phyloP scores from a whole-genome alignment of 2,888 invertebrate genomes.

The Schizotus pectinicornis region DNA sequence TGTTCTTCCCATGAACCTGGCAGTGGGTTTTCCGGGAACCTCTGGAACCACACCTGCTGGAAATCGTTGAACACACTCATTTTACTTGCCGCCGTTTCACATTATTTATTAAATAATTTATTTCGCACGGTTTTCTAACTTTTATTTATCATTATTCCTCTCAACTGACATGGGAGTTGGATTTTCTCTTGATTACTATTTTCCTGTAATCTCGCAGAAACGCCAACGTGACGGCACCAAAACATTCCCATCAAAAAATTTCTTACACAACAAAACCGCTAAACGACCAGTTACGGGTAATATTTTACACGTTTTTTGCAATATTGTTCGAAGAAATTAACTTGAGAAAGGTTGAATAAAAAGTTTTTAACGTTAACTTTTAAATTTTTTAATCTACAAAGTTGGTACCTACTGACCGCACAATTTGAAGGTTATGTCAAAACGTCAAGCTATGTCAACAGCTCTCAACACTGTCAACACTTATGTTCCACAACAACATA shows the following conservation, averaged over 20 bases:
- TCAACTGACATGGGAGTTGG: constrained; percentile 13
- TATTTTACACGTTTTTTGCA: too few relatives aligned
- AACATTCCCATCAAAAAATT: too few relatives aligned
- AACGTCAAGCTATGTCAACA: constrained; percentile 1
- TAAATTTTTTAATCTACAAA: background rate
- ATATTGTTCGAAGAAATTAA: too few relatives aligned
- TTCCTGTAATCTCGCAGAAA: constrained; percentile 4
- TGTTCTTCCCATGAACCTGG: constrained; percentile 94
- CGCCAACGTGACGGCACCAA: constrained; percentile 6
- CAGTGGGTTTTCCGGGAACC: constrained; percentile 88
- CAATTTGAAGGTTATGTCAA: constrained; percentile 1
- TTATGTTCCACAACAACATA: too few relatives aligned
- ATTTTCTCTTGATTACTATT: constrained; percentile 2
- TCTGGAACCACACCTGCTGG: constrained; percentile 89
- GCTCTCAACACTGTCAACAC: too few relatives aligned
- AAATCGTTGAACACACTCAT: constrained; percentile 92
- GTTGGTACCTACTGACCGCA: too few relatives aligned
- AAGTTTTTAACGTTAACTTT: background rate
- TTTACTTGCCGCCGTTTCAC: constrained; percentile 37
- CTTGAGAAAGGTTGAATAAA: background rate
- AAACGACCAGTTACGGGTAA: background rate
- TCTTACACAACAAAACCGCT: background rate
- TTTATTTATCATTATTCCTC: background rate
- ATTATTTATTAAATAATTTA: constrained; percentile 10
- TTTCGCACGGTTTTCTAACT: constrained; percentile 1